phyloP scores from a whole-genome alignment of 2,888 invertebrate species.

The Cantharis rustica region DNA sequence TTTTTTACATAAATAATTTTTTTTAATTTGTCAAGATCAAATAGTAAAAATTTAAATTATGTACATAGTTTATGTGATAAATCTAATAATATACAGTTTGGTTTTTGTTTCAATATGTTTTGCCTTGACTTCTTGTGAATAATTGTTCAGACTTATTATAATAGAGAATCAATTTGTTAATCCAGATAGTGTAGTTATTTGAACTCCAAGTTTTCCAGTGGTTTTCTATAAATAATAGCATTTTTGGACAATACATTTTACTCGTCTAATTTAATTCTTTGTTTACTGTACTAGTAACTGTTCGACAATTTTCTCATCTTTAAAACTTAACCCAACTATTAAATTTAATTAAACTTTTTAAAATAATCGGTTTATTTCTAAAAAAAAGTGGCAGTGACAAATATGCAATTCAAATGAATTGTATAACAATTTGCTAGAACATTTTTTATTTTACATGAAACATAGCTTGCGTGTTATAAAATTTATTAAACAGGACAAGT shows the following conservation, averaged over 20 bases:
- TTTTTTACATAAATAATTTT: too few relatives aligned
- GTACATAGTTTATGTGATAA: too few relatives aligned
- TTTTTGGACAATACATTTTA: neutral
- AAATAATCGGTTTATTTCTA: neutral
- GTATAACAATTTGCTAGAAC: neutral
- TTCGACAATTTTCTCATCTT: neutral
- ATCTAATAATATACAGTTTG: too few relatives aligned
- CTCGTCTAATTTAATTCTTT: neutral
- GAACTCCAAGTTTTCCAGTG: neutral
- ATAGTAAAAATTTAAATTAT: too few relatives aligned
- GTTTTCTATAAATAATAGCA: neutral
- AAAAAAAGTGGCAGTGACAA: neutral
- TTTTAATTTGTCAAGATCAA: too few relatives aligned
- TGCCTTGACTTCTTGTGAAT: too few relatives aligned
- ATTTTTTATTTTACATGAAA: neutral
- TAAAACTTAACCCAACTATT: neutral
- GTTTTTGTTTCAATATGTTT: too few relatives aligned
- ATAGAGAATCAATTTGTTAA: too few relatives aligned
- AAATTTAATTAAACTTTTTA: neutral
- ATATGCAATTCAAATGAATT: neutral
- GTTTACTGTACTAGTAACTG: neutral
- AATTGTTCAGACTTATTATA: too few relatives aligned
- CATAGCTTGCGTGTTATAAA: slow-evolving; percentile 16
- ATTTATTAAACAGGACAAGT: slow-evolving; percentile 14
- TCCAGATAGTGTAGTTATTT: too few relatives aligned